Percentiles rank a stretch among this genome's conserved stretches.
These are phyloP conservation scores for Rhincodon typus DNA, from an alignment of 2,797 vertebrate species.

Conservation along the genomic window DNA sequence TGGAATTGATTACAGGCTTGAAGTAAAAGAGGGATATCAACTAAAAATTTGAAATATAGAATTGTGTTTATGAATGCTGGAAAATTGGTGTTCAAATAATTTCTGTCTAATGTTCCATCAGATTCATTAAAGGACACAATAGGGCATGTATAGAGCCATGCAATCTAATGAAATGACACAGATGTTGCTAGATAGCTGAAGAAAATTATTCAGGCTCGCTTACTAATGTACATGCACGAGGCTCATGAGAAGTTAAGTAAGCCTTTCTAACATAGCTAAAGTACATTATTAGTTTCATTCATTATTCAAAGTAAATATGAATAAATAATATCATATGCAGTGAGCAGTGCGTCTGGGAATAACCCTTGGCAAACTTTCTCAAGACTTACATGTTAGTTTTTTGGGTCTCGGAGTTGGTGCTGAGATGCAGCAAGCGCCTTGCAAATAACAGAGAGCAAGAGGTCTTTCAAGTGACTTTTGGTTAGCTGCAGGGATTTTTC, in stretches of 20 bases:
- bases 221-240: slow-evolving; percentile 22
- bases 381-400: slow-evolving; percentile 40
- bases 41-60: background rate
- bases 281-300: slow-evolving; percentile 42
- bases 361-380: slow-evolving; percentile 39
- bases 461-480: slow-evolving; percentile 40
- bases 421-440: background rate
- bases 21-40: background rate
- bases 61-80: background rate
- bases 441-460: slow-evolving; percentile 37
- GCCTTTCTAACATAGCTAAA: slow-evolving; percentile 39
- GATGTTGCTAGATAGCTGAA: background rate
- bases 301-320: slow-evolving; percentile 48
- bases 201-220: background rate
- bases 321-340: slow-evolving; percentile 46
- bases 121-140: background rate
- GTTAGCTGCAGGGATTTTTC: slow-evolving; percentile 17
- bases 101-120: too few relatives aligned
- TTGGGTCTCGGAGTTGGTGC: slow-evolving; percentile 25
- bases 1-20: background rate
- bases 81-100: background rate
- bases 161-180: background rate
- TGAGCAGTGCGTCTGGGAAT: slow-evolving; percentile 39
- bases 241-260: slow-evolving; percentile 41
- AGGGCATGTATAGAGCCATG: background rate